Percentiles rank a stretch among this genome's conserved stretches.
phyloP scores from a whole-genome alignment of 2,113 vertebrate species.

The Boleophthalmus pectinirostris region DNA sequence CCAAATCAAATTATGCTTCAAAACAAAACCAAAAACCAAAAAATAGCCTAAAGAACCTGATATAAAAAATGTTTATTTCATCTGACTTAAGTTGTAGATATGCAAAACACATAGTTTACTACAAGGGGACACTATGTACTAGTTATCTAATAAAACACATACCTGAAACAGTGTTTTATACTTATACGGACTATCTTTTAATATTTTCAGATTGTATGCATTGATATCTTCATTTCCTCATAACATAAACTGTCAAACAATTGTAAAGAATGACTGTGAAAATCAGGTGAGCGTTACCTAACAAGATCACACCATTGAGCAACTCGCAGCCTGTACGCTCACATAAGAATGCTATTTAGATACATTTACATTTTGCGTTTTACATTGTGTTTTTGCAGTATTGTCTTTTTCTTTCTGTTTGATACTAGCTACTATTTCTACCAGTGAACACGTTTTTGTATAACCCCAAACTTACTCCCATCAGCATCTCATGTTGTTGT shows the following conservation, averaged over 20 bases:
- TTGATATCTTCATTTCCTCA: conserved; percentile 5
- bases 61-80: not conserved
- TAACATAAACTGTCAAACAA: conserved; percentile 33
- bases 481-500: conserved; percentile 15
- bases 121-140: too few species aligned
- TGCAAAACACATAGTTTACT: conserved; percentile 9
- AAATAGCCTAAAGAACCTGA: too few species aligned
- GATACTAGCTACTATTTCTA: not conserved
- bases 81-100: conserved; percentile 53
- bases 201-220: not conserved
- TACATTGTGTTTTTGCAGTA: not conserved
- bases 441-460: too few species aligned
- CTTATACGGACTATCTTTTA: too few species aligned
- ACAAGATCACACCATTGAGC: conserved; percentile 6
- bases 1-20: not conserved
- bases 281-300: conserved; percentile 14
- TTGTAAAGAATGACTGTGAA: conserved; percentile 22
- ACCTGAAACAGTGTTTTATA: too few species aligned
- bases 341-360: not conserved
- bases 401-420: not conserved
- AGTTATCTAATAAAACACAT: too few species aligned
- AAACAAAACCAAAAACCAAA: too few species aligned
- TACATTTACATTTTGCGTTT: not conserved
- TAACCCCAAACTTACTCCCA: conserved; percentile 1
- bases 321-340: conserved; percentile 26